Evolutionary conservation across 2,113 vertebrate genomes (phyloP), one percentile per base, ranked within the genome.

Genomic region (Tragelaphus scriptus): DNA sequence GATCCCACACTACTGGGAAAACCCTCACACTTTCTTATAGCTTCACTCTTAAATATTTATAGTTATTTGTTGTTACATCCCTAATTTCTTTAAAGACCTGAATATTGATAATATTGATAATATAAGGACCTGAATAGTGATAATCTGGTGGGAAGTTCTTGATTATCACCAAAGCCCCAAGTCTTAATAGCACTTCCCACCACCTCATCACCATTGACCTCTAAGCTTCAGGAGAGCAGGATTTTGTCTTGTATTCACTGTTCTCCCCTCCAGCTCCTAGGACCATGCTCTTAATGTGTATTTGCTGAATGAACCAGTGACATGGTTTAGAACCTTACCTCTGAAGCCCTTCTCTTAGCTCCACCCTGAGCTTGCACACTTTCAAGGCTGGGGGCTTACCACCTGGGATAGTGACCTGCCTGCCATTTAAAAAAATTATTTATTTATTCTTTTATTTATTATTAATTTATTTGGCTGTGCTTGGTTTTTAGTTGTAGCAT

Each of bases 261-360:
- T 23, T 6, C 1, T 30, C 32, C 36, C 36, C 25, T 16, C 32
- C 65, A 53, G 82, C 40, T 36, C 91, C 59, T 7, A 25, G 59
- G 91, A 32, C 23, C 25, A 19, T 0, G 10, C 58, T 55, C 10
- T 92, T 11, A 9, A 3, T 7, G 3, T 2, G 1, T 1, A 49
- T n/a, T 36, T 65, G n/a, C 81, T 6, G 8, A 85, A 6, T 23
- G 65, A 80, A 32, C 14, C 25, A 19, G 23, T 58, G 80, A 23
- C 2, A 0, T 5, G 6, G 30, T 68, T 26, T 10, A 12, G 3
- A 36, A n/a, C 65, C 14, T 40, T 1, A 6, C 19, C 28, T 40
- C 88, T 4, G 75, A 13, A 55, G 71, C 23, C 55, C 44, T 49
- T 80, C 26, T 40, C 91, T 32, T 1, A 3, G 44, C 49, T 44